Percentiles rank a stretch among this genome's conserved stretches.
These are phyloP conservation scores for Perccottus glenii DNA, from an alignment of 2,113 vertebrate genomes.

Conservation along the genomic window DNA sequence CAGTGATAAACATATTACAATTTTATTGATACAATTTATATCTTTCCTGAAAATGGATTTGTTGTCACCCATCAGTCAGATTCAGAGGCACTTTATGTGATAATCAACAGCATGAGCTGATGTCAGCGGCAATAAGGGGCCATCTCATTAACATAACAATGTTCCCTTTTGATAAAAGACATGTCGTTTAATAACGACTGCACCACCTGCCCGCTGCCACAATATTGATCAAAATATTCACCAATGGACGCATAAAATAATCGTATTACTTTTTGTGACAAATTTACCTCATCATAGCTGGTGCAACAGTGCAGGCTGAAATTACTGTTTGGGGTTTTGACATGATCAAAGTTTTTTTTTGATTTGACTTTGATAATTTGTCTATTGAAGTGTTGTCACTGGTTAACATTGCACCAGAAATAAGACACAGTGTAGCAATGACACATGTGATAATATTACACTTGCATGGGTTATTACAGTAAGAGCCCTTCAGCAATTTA, in stretches of 20 bases:
- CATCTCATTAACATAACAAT: not conserved
- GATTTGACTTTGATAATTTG: not conserved
- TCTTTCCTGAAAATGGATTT: conserved; percentile 28
- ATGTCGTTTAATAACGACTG: not conserved
- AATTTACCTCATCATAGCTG: not conserved
- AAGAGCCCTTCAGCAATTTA: not conserved
- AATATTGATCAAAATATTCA: not conserved
- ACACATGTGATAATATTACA: not conserved
- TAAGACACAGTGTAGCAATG: not conserved
- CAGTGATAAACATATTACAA: conserved; percentile 37
- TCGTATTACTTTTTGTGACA: not conserved
- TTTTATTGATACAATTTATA: conserved; percentile 51
- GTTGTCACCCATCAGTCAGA: conserved; percentile 45
- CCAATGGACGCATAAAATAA: not conserved
- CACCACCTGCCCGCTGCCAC: not conserved
- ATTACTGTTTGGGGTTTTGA: not conserved
- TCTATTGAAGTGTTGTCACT: not conserved
- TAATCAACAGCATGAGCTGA: conserved; percentile 24
- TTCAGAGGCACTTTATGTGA: conserved; percentile 26
- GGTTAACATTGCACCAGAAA: not conserved
- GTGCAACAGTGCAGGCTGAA: not conserved
- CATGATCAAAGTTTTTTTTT: conserved; percentile 4
- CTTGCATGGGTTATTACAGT: not conserved
- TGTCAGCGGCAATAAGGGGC: conserved; percentile 19
- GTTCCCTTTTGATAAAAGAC: not conserved